A percentile compares a stretch with the other conserved stretches of the same genome.
Evolutionary conservation across 2,113 vertebrate species (phyloP).

Genomic region (Sinocyclocheilus rhinocerous): DNA sequence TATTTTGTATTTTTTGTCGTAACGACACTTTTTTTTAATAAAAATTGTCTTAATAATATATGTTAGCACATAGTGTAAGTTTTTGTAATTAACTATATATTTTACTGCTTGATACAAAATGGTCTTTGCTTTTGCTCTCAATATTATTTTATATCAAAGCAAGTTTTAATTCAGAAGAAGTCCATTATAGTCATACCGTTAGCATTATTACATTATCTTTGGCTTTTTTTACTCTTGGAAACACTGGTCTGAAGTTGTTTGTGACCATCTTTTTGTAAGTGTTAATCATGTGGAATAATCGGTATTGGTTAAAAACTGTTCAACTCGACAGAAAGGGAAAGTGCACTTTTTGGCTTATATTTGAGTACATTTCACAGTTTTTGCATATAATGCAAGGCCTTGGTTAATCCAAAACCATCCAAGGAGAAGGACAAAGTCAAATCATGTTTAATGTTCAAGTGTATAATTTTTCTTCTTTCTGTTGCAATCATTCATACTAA

Average conservation of each 20-base stretch:
- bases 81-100: constrained; percentile 79
- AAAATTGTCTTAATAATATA: constrained; percentile 87
- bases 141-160: constrained; percentile 56
- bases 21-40: constrained; percentile 79
- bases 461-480: not conserved
- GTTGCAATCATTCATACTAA: not conserved
- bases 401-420: constrained; percentile 3
- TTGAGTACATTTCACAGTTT: not conserved
- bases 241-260: constrained; percentile 39
- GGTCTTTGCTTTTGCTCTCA: constrained; percentile 73
- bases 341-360: constrained; percentile 30
- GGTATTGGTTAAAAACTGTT: not conserved
- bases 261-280: constrained; percentile 15
- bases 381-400: constrained; percentile 35
- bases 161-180: constrained; percentile 50
- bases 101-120: constrained; percentile 83
- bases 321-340: constrained; percentile 45
- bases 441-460: not conserved
- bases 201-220: constrained; percentile 68
- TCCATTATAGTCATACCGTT: constrained; percentile 66
- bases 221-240: constrained; percentile 46
- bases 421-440: not conserved
- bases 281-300: constrained; percentile 33
- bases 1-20: constrained; percentile 75
- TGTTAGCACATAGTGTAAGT: constrained; percentile 90